A percentile compares a stretch with the other conserved stretches of the same genome.
Evolutionary conservation across 2,888 invertebrate species (phyloP).

Genomic region (Rhagium mordax): DNA sequence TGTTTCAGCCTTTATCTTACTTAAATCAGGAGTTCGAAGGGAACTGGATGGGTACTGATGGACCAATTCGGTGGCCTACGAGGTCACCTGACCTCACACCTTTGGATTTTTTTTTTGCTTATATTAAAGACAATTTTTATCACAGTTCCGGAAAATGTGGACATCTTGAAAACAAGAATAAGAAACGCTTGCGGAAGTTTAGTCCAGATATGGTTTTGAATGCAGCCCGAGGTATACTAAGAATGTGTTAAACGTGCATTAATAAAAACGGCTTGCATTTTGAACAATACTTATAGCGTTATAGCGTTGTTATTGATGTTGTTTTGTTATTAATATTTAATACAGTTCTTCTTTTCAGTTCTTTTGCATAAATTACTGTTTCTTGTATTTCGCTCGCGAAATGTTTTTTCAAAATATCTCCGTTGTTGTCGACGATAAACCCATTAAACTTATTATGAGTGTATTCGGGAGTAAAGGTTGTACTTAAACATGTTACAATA

Average conservation of each 20-base stretch:
- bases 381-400: neutral
- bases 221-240: neutral
- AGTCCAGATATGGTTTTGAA: neutral
- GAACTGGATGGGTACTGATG: neutral
- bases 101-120: neutral
- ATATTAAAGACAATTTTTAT: neutral
- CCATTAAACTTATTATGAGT: neutral
- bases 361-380: neutral
- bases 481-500: neutral
- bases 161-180: neutral
- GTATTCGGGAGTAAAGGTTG: neutral
- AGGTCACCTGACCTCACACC: neutral
- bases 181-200: neutral
- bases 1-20: too few relatives aligned
- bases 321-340: neutral
- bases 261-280: neutral
- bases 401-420: neutral
- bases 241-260: neutral
- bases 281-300: too few relatives aligned
- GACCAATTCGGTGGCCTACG: neutral
- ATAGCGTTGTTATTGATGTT: too few relatives aligned
- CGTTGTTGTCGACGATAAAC: neutral
- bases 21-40: too few relatives aligned
- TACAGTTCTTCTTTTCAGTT: neutral
- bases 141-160: neutral